phyloP scores from a whole-genome alignment of 53 echinoderm and acorn worm genomes.

The Stichopus horrens region DNA sequence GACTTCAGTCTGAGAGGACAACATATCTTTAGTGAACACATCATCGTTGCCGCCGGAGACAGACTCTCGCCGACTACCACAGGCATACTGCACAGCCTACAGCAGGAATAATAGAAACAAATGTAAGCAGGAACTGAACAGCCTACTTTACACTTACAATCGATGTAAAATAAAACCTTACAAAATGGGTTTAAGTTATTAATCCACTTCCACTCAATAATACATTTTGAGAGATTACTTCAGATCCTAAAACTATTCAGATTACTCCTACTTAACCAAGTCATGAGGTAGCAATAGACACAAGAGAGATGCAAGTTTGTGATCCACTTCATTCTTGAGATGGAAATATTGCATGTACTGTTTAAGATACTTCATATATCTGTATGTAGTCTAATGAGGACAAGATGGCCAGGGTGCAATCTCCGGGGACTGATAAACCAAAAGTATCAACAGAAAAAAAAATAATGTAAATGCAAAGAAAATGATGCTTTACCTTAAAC shows the following conservation, averaged over 20 bases:
- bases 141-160: too few species aligned
- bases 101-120: too few species aligned
- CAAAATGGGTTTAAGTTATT: too few species aligned
- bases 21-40: slow-evolving; percentile 43
- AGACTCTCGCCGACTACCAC: slow-evolving; percentile 81
- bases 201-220: too few species aligned
- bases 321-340: neutral
- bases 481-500: slow-evolving; percentile 68
- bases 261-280: too few species aligned
- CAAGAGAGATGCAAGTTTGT: neutral
- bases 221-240: too few species aligned
- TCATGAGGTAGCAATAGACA: too few species aligned
- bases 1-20: slow-evolving; percentile 24
- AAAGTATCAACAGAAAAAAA: too few species aligned
- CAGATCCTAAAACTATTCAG: too few species aligned
- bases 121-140: too few species aligned
- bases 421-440: too few species aligned
- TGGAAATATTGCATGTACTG: neutral
- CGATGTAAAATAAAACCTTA: too few species aligned
- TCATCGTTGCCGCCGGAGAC: slow-evolving; percentile 68
- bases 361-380: neutral
- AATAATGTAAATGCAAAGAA: neutral
- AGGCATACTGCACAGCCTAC: slow-evolving; percentile 86
- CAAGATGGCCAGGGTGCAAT: neutral
- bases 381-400: neutral